Base-by-base conservation (phyloP, 2,113 vertebrate species). In the Syrrhaptes paradoxus region DNA sequence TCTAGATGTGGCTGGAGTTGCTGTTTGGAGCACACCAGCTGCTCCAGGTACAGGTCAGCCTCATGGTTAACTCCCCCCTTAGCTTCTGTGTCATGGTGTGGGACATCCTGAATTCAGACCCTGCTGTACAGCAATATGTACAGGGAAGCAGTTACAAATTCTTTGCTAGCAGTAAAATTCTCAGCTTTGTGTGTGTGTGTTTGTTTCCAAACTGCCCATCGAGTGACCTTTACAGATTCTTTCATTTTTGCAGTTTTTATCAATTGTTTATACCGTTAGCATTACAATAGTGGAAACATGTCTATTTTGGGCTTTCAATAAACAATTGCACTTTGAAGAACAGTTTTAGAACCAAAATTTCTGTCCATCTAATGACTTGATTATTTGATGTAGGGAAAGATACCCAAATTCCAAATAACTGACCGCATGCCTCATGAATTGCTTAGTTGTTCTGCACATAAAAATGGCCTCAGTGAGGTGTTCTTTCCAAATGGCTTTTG, bases 401-500 rank as follows among this genome's bases (percentile, higher is more conserved):
- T 17, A 72, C 28, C 17, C 59, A 15, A 89, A 58, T 58, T 65
- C n/a, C 41, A 58, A 63, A 61, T 51, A 74, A 65, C 24, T 36
- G 55, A 38, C 28, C 1, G 1, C 1, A 2, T 21, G 14, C 26
- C n/a, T 51, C 13, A 13, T 0, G 1, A 36, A 73, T 15, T 24
- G 24, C 20, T 34, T 1, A 10, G 55, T 19, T 16, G 49, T n/a
- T 43, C 46, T 25, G 4, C 72, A 3, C 14, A 11, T 26, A 28
- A 3, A 80, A 38, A 0, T 1, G 1, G n/a, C 49, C 66, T 6
- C 20, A 29, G 15, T 1, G 62, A 83, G 43, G 13, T 58, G 46
- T n/a, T 58, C 74, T 13, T 41, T 59, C 81, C 26, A 38, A 41
- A 17, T 3, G 57, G 5, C 11, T 67, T 63, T 46, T 9, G 6